Evolutionary conservation across 2,888 invertebrate species (phyloP), one percentile per base, ranked within the genome.

Genomic region (Cartodere bifasciata): DNA sequence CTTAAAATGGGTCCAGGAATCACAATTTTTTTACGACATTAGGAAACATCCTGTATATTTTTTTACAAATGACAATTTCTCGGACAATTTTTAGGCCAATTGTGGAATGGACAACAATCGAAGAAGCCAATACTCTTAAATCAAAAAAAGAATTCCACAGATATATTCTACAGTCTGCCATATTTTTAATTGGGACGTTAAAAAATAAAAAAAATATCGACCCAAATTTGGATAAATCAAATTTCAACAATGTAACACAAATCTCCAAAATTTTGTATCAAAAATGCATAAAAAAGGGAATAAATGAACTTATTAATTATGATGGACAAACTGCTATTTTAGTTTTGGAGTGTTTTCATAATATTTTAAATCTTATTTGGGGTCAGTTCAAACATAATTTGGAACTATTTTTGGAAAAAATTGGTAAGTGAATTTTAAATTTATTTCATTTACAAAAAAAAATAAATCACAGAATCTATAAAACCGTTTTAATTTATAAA

Each of bases 341-440:
- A 2, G 69, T 71, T 30, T 39, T 75, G 11, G 76, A 78, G 44
- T 64, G 73, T 44, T 77, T 71, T 60, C 57, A 69, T 50, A 38
- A 55, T 43, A 53, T 60, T 52, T 25, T 67, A 45, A 49, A 49
- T 28, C 35, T 60, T 12, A 48, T 65, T 28, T 56, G 51, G 31
- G 48, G 46, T 1, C 46, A 58, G 16, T 58, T 56, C 32, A 52
- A 50, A 34, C 45, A 42, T 15, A 56, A 63, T 40, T 48, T 68
- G 3, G 35, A 52, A 4, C 40, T 43, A 4, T 68, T 68, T 48
- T 48, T 69, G 10, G 43, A 46, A 28, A 45, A 46, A 38, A 49
- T 62, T 23, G 56, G 68, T 68, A 55, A 44, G 56, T 52, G 15
- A 34, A 15, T 28, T 23, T 7, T 7, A 9, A 7, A 9, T 7